Evolutionary conservation across 2,113 vertebrate genomes (phyloP), one percentile per base, ranked within the genome.

Genomic region (Thoracochromis brauschi): DNA sequence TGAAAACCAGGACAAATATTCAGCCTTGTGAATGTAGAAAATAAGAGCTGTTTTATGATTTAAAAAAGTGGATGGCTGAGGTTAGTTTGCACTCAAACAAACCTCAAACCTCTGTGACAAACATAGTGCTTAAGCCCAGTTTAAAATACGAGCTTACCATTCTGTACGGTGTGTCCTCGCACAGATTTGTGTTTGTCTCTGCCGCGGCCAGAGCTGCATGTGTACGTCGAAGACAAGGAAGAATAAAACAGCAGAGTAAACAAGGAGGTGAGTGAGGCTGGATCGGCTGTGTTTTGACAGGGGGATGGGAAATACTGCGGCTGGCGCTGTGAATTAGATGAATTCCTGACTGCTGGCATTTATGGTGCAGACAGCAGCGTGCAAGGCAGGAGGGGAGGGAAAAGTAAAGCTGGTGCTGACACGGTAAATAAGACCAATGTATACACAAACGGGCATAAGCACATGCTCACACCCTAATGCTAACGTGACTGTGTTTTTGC

Each of bases 301-400:
- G 86, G 83, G 93, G 87, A 89, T 89, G 92, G 93, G 91, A 93
- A 93, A 95, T 91, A 88, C 92, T 86, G 85, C 24, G 68, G 85
- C 85, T 79, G 60, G 80, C 11, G 80, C 87, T 87, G 82, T 73
- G 93, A 90, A 88, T 89, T 85, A 84, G 86, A 94, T 85, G 85
- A 89, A 95, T 93, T 92, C 92, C 89, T 93, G 80, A 92, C 87
- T 92, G 91, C 86, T 90, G 89, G 86, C 84, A 89, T 90, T 90
- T 85, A 88, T 24, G 65, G 75, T 6, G 26, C 26, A 79, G 73
- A 78, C 82, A 4, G 49, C 40, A 16, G 49, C 6, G 47, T 31
- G 80, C 68, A 11, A 80, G 78, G 49, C 5, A 8, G 40, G 38
- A 58, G 12, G 42, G 79, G 19, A 71, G 81, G 38, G 54, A 14